Evolutionary conservation across 2,113 vertebrate species (phyloP), one percentile per base, ranked within the genome.

Genomic region (Eurypyga helias): DNA sequence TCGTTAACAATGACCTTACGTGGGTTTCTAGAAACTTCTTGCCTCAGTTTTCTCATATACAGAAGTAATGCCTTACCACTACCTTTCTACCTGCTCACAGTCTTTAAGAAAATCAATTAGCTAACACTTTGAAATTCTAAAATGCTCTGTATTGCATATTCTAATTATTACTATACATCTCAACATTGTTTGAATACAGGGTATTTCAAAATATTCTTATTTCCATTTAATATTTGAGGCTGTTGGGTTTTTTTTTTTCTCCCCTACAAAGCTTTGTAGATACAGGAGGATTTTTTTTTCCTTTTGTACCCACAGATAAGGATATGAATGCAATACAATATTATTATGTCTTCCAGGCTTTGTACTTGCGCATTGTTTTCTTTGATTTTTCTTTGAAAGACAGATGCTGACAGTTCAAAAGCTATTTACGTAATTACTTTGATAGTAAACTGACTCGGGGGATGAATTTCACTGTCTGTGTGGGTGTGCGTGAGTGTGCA

Each of bases 321-420:
- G 82, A 89, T 91, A 95, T 1, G 45, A 92, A 34, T 38, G 8
- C 89, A 95, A 93, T 83, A 85, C 81, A 92, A 73, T 93, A 80
- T 90, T 94, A 89, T 83, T 89, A 69, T 90, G 88, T 95, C 94
- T 96, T 46, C 57, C 62, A 80, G 73, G 83, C 89, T 96, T 90
- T 89, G 89, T 95, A 62, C 75, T 90, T 2, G 3, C 25, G 2
- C 76, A 71, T 84, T 93, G 69, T 96, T 96, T 95, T 91, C 94
- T 96, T 95, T 96, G 92, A 96, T 96, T 95, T 95, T 72, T 91
- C 94, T 94, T 89, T 96, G 96, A 85, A 90, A 87, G 94, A 69
- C 78, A 67, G 89, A 94, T 85, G 29, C 90, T 96, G 95, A 85
- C 94, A 92, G 94, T 97, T 97, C 96, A 95, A 92, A 97, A 93